Base-by-base conservation (phyloP, 2,888 invertebrate species). In the Meta bourneti region DNA sequence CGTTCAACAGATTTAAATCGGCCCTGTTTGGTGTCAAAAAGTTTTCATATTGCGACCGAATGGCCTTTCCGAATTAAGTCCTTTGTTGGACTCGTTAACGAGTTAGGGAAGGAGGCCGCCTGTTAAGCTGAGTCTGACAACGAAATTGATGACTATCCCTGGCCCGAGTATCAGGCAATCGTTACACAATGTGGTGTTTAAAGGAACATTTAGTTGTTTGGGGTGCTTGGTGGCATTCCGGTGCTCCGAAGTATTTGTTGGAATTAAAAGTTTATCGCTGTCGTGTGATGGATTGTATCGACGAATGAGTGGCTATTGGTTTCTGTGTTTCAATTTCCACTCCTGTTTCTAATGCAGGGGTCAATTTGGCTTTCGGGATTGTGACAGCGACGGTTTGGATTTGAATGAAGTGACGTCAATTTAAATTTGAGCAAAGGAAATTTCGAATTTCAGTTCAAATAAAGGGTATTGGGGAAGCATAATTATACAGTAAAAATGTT, bases 1-100 rank as follows among this genome's bases (percentile, higher is more conserved):
- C 77, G 91, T 88, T 91, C 87, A 91, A 91, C 91, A 91, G 91
- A 87, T 87, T 91, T 87, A 91, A 91, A 91, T 91, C 77, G 87
- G 81, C 70, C 74, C 74, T 80, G 89, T 77, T 70, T 52, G n/a
- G 72, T 54, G 90, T 85, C 90, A 90, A 51, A 85, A 90, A 85
- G 78, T 89, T 85, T 85, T 69, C 19, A 54, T 75, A 49, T 49
- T 48, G 51, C 77, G 51, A 49, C 77, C 77, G 48, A 19, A 8
- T 77, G 77, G 48, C 49, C 11, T n/a, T 0, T 20, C 8, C 7
- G 48, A 74, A 16, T 51, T 51, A 48, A 49, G 51, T 77, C 51
- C 77, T 77, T 77, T 77, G 11, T 74, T 4, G 48, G 34, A 48
- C 61, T 16, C 61, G 13, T 61, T 61, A 61, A 61, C 61, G 61